phyloP scores from a whole-genome alignment of 2,113 vertebrate species.

The Daubentonia madagascariensis region DNA sequence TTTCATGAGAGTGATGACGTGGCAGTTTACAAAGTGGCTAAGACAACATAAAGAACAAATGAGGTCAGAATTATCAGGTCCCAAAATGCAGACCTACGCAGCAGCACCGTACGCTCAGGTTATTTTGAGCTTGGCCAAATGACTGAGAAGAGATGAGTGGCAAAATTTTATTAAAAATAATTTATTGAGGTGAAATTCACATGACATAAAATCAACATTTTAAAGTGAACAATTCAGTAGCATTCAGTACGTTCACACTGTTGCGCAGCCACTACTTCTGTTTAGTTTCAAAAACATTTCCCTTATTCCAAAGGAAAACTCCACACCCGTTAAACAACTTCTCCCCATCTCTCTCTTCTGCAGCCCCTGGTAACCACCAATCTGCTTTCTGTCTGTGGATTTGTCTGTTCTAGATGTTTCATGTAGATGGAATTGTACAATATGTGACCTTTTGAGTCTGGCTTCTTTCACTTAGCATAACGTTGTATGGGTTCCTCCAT shows the following conservation, averaged over 20 bases:
- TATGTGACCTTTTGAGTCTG: neutral
- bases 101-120: neutral
- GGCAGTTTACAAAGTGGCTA: neutral
- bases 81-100: neutral
- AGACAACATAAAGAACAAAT: neutral
- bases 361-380: neutral
- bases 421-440: neutral
- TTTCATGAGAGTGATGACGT: neutral
- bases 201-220: neutral
- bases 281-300: neutral
- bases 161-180: neutral
- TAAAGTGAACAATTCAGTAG: neutral
- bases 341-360: neutral
- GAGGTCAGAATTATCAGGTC: neutral
- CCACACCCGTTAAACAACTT: no score
- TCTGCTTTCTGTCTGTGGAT: neutral
- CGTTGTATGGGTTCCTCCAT: neutral
- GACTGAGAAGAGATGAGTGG: neutral
- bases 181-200: neutral
- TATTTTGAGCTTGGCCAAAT: neutral
- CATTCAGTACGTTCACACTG: neutral
- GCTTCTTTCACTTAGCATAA: neutral
- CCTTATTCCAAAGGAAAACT: no score
- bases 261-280: neutral
- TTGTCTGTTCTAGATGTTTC: neutral